phyloP scores from a whole-genome alignment of 2,113 vertebrate species.

The Malurus cyaneus region DNA sequence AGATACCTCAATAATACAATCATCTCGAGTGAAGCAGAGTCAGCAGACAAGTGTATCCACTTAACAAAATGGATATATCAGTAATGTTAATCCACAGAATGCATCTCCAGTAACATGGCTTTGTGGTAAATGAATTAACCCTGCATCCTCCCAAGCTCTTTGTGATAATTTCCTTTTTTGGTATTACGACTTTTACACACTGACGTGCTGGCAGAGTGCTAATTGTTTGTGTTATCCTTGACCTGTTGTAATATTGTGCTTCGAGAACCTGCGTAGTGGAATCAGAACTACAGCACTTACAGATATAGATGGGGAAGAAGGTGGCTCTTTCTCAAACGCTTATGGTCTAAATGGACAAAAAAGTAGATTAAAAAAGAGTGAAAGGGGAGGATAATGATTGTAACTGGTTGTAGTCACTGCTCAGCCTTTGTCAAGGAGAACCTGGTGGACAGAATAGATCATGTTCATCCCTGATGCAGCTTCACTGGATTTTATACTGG shows the following conservation, averaged over 20 bases:
- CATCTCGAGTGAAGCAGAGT: not conserved
- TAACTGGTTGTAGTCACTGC: not conserved
- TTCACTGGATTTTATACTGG: not conserved
- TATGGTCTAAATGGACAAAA: not conserved
- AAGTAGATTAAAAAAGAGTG: not conserved
- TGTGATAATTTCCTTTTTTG: not conserved
- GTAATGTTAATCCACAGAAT: conserved; percentile 3
- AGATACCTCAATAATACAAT: not conserved
- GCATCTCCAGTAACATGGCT: not conserved
- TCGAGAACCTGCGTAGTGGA: not conserved
- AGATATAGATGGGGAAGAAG: not conserved
- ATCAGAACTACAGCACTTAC: not conserved
- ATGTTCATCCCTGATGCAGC: not conserved
- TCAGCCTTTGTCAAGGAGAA: not conserved
- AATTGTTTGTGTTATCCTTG: not conserved
- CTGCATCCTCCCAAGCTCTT: not conserved
- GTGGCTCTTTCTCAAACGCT: not conserved
- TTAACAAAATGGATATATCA: conserved; percentile 1
- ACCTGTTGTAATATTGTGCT: not conserved
- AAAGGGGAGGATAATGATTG: not conserved
- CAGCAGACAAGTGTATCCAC: not conserved
- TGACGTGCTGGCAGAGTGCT: not conserved
- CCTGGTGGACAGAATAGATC: not conserved
- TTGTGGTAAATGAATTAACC: conserved; percentile 11
- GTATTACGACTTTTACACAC: not conserved